Conservation (phyloP, 2,888 invertebrate species). For the Tribolium freemani region DNA sequence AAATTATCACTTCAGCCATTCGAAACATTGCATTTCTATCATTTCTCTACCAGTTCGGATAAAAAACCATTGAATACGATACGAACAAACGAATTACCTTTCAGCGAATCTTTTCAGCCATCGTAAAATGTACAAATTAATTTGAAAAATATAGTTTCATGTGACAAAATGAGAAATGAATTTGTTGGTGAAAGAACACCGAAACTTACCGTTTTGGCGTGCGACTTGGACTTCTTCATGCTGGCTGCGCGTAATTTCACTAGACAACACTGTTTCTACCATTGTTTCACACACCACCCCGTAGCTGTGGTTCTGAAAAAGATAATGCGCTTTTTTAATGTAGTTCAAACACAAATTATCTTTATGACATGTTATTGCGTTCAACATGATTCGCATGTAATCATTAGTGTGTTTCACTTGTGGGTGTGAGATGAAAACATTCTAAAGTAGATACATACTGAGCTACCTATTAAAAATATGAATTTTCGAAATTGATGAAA, state of each 20-base stretch:
- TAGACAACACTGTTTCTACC: constrained; percentile 66
- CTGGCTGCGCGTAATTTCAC: constrained; percentile 68
- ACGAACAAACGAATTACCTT: neutral
- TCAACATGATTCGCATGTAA: too few relatives aligned
- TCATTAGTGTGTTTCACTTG: too few relatives aligned
- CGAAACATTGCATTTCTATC: neutral
- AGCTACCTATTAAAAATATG: too few relatives aligned
- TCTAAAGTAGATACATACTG: too few relatives aligned
- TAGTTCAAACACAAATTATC: too few relatives aligned
- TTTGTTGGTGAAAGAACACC: neutral
- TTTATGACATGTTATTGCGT: too few relatives aligned
- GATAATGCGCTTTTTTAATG: too few relatives aligned
- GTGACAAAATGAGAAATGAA: neutral
- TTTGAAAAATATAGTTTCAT: too few relatives aligned
- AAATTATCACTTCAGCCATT: neutral
- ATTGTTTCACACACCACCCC: constrained; percentile 65
- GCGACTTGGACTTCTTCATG: constrained; percentile 67
- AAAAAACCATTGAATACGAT: neutral
- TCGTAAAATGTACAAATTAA: too few relatives aligned
- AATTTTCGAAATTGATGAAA: neutral
- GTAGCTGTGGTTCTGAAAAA: constrained; percentile 60
- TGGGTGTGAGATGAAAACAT: too few relatives aligned
- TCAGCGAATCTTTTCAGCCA: neutral
- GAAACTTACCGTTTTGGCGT: constrained; percentile 63
- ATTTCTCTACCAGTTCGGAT: neutral